Conservation (phyloP, 2,888 invertebrate genomes). For the Drosophila yooni region DNA sequence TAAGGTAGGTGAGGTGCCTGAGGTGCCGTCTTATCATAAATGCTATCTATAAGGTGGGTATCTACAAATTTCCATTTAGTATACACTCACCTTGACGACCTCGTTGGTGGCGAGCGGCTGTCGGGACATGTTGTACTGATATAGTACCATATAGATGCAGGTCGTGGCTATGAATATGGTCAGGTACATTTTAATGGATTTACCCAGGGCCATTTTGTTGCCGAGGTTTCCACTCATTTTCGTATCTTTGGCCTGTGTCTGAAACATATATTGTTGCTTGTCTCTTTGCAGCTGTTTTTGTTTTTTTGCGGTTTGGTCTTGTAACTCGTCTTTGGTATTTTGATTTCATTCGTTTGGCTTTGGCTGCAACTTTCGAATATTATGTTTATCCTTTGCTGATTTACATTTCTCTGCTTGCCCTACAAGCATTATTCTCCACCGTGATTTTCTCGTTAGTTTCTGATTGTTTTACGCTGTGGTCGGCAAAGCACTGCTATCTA, state of each 20-base stretch:
- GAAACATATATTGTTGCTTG: constrained; percentile 22
- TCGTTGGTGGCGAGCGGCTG: constrained; percentile 84
- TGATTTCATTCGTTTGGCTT: constrained; percentile 70
- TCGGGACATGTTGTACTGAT: constrained; percentile 88
- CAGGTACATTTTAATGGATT: constrained; percentile 88
- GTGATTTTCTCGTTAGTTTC: constrained; percentile 19
- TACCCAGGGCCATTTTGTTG: constrained; percentile 85
- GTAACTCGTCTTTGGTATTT: constrained; percentile 59
- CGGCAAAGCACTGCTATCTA: constrained; percentile 11
- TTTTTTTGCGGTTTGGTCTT: constrained; percentile 61
- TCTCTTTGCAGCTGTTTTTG: constrained; percentile 13
- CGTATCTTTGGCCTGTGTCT: constrained; percentile 33
- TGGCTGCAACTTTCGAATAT: constrained; percentile 31
- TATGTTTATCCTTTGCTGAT: constrained; percentile 20
- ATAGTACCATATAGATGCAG: constrained; percentile 87
- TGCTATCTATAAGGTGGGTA: constrained; percentile 8
- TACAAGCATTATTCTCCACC: constrained; percentile 29
- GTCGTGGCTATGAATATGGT: constrained; percentile 87
- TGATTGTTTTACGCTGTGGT: constrained; percentile 48
- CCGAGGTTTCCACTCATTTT: constrained; percentile 37
- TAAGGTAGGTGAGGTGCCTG: neutral
- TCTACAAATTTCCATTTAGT: neutral
- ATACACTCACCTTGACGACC: constrained; percentile 82
- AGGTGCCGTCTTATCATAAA: constrained; percentile 12
- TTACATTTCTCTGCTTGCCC: constrained; percentile 9